Percentiles rank a stretch among this genome's conserved stretches.
These are phyloP conservation scores for Zaprionus ornatus DNA, from an alignment of 1,140 invertebrate species.

Conservation along the genomic window DNA sequence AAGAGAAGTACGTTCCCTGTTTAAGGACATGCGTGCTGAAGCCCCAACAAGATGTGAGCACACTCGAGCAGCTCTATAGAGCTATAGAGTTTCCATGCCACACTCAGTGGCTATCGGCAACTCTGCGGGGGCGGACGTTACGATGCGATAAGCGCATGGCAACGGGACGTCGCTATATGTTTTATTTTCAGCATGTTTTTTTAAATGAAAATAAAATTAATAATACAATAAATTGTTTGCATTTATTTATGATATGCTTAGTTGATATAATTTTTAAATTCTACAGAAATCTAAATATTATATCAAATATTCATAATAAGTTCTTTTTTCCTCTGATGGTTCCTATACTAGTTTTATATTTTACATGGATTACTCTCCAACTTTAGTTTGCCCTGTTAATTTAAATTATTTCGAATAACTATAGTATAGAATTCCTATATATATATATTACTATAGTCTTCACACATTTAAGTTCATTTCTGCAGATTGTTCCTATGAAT, in stretches of 20 bases:
- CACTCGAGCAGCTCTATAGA: conserved; percentile 58
- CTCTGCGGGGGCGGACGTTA: conserved; percentile 44
- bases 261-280: neutral
- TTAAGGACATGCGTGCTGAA: conserved; percentile 70
- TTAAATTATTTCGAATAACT: too few relatives aligned
- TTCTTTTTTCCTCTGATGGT: too few relatives aligned
- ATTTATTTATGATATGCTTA: neutral
- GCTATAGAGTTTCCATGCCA: conserved; percentile 39
- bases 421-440: too few relatives aligned
- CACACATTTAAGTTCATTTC: too few relatives aligned
- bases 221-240: neutral
- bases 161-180: neutral
- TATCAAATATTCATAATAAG: too few relatives aligned
- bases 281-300: too few relatives aligned
- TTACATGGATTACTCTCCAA: too few relatives aligned
- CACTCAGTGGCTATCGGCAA: conserved; percentile 44
- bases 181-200: neutral
- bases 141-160: neutral
- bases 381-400: too few relatives aligned
- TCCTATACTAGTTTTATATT: too few relatives aligned
- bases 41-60: conserved; percentile 21
- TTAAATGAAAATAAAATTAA: neutral
- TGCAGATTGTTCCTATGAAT: too few relatives aligned
- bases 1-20: conserved; percentile 16
- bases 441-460: too few relatives aligned